phyloP scores from a whole-genome alignment of 2,113 vertebrate genomes.

The Bucco capensis region DNA sequence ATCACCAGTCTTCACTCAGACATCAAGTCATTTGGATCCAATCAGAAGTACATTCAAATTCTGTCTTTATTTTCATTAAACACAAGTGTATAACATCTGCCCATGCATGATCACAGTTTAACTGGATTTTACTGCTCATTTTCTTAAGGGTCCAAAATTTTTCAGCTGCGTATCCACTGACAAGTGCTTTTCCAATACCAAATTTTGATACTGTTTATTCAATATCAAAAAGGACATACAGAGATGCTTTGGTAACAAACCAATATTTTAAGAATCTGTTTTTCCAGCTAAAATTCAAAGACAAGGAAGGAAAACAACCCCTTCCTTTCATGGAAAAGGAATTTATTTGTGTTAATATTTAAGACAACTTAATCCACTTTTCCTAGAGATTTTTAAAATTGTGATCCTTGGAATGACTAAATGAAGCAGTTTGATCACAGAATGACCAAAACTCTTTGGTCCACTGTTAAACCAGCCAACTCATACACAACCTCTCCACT shows the following conservation, averaged over 20 bases:
- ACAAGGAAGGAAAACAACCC: neutral
- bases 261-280: neutral
- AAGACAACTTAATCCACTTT: neutral
- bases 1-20: no score
- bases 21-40: neutral
- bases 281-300: neutral
- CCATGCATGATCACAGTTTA: neutral
- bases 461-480: neutral
- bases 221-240: neutral
- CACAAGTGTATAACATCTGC: neutral
- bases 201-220: neutral
- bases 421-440: neutral
- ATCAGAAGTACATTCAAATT: neutral
- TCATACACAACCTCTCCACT: neutral
- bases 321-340: fast-evolving
- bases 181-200: neutral
- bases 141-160: neutral
- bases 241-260: neutral
- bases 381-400: neutral
- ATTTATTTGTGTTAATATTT: neutral
- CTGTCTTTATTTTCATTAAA: neutral
- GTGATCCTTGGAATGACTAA: neutral
- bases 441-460: neutral
- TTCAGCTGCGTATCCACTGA: neutral
- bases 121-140: neutral